Base-by-base conservation (phyloP, 2,888 invertebrate species). In the Gymnocheta viridis region DNA sequence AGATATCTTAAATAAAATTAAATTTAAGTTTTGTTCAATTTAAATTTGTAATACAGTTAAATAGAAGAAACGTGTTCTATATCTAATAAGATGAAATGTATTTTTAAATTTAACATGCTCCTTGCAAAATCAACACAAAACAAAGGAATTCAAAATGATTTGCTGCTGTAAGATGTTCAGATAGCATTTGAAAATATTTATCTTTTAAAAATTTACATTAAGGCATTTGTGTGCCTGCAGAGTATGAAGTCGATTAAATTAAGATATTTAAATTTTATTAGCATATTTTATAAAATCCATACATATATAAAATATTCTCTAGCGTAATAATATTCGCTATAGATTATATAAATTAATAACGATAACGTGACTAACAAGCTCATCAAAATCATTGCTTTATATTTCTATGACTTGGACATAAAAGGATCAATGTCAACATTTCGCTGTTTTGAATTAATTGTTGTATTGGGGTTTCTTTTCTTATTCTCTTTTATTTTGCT, bases 181-280 rank as follows among this genome's bases (percentile, higher is more conserved):
- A 49, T 79, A n/a, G n/a, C n/a, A 38, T 79, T 66, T 64, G 35
- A 7, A 70, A 72, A 47, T 47, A 47, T 72, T 64, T 62, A 41
- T 51, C 29, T 67, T 66, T 14, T 44, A 7, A 27, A 17, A 27
- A 17, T 12, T 17, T 6, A 9, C 24, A 41, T 32, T 14, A 2
- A 1, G 4, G 32, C 22, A 32, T 3, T 2, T 24, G n/a, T 14
- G n/a, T 56, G 19, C 2, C 1, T 47, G 10, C 0, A n/a, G 32
- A 24, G 44, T 56, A 27, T n/a, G n/a, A 0, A 62, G 44, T 64
- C 64, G 35, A 70, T 64, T 79, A 32, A 72, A 79, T 66, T 56
- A 64, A 72, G 79, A 56, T 72, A 56, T 56, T 64, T 35, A 22
- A 66, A 49, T 64, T 47, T 47, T 56, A 66, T 72, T 64, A 41